Evolutionary conservation across 1,140 invertebrate genomes (phyloP).

Genomic region (Drosophila ficusphila): DNA sequence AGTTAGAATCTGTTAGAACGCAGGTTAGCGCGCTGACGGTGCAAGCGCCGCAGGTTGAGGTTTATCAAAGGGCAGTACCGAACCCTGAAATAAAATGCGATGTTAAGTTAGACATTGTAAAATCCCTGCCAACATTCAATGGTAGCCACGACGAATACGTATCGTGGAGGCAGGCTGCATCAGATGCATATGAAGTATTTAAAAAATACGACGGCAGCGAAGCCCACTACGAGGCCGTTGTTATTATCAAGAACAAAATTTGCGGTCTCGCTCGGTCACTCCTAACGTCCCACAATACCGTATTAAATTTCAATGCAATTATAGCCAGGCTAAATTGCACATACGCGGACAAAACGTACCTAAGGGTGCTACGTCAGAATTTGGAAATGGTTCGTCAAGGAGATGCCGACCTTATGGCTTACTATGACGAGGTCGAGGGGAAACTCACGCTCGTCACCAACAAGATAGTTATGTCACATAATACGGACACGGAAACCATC

Average conservation of each 20-base stretch:
- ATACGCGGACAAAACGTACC: slow-evolving; percentile 5
- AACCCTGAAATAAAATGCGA: background rate
- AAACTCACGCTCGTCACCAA: slow-evolving; percentile 3
- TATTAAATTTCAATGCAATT: slow-evolving; percentile 2
- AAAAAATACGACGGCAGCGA: slow-evolving; percentile 1
- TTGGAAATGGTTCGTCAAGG: background rate
- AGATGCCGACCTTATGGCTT: background rate
- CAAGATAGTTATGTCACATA: slow-evolving; percentile 8
- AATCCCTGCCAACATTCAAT: background rate
- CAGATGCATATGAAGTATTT: background rate
- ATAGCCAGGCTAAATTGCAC: slow-evolving; percentile 13
- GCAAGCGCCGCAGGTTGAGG: slow-evolving; percentile 1
- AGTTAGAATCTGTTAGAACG: background rate
- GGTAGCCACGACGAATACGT: no score
- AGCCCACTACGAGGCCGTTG: background rate
- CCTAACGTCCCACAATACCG: background rate
- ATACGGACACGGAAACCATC: background rate
- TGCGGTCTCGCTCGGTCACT: background rate
- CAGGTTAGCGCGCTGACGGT: background rate
- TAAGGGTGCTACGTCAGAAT: background rate
- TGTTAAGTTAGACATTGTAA: background rate
- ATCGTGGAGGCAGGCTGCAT: no score
- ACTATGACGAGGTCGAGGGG: slow-evolving; percentile 3
- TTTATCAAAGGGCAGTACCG: background rate
- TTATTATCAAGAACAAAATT: slow-evolving; percentile 3